These are phyloP conservation scores for Heliconius congener DNA, from an alignment of 1,140 invertebrate genomes.

Conservation along the genomic window DNA sequence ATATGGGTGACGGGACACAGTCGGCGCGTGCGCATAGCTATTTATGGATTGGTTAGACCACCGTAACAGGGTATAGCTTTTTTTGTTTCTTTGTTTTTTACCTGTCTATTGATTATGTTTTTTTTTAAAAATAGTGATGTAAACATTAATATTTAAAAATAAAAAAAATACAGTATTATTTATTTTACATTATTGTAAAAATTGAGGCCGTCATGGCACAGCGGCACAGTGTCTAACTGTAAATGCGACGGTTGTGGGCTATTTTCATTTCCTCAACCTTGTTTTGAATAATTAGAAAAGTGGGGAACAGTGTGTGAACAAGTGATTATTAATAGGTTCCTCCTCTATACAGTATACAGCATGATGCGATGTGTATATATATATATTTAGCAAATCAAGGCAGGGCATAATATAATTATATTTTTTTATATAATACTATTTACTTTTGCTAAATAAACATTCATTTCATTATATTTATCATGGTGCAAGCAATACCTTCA, in stretches of 20 bases:
- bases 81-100: conserved; percentile 19
- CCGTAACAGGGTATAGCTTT: conserved; percentile 27
- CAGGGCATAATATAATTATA: neutral
- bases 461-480: neutral
- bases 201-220: too few species aligned
- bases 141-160: neutral
- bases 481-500: neutral
- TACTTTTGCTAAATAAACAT: neutral
- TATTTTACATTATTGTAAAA: too few species aligned
- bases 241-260: too few species aligned
- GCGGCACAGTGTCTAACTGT: too few species aligned
- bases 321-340: too few species aligned
- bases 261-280: too few species aligned
- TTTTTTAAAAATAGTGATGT: neutral
- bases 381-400: too few species aligned
- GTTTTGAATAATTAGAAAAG: too few species aligned
- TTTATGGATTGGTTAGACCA: conserved; percentile 49
- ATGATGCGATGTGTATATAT: too few species aligned
- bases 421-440: neutral
- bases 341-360: too few species aligned
- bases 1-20: conserved; percentile 55
- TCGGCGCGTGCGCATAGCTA: conserved; percentile 56
- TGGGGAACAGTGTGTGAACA: too few species aligned
- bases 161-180: too few species aligned
- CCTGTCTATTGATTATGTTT: neutral